Base-by-base conservation (phyloP, 2,888 invertebrate species). In the Nemurella pictetii region DNA sequence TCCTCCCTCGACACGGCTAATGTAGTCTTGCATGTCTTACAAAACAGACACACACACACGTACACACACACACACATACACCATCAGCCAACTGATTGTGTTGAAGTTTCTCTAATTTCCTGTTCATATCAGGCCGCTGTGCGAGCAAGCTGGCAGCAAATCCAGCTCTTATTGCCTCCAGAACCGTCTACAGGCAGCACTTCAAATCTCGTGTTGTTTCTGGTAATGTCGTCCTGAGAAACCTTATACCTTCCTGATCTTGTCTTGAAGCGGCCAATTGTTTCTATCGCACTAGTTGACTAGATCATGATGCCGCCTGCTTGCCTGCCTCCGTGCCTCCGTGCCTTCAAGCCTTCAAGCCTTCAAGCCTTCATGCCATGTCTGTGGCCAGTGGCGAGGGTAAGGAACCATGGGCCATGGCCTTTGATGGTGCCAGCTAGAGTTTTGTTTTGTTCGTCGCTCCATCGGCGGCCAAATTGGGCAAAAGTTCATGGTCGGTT, bases 51-150 rank as follows among this genome's bases (percentile, higher is more conserved):
- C 55, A 55, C 55, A 20, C 55, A 3, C 55, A 55, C 3, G 20
- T 2, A 55, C 55, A 55, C 55, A 55, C 55, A 55, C 55, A 55
- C 55, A 3, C 32, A 32, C 9, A 32, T 9, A 32, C 32, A 32
- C 32, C 32, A 55, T 12, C 55, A 55, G 15, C 9, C 55, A 55
- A 20, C 55, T 55, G 55, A 55, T 81, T 72, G 82, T 82, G 82
- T 82, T 82, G 82, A 82, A 82, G 72, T 82, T 82, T 82, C 82
- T 82, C 82, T 82, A 82, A 82, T 82, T 82, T 82, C 82, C 82
- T 82, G 82, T 82, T 82, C 82, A 29, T 82, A 82, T 82, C 82
- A 82, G 28, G 30, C 2, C n/a, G 26, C 15, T 28, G 20, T 30
- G 78, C 82, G 81, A 28, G 80, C 29, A n/a, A 81, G 80, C 75